Conservation (phyloP, 2,888 invertebrate species). For the Oxycera nigricornis region DNA sequence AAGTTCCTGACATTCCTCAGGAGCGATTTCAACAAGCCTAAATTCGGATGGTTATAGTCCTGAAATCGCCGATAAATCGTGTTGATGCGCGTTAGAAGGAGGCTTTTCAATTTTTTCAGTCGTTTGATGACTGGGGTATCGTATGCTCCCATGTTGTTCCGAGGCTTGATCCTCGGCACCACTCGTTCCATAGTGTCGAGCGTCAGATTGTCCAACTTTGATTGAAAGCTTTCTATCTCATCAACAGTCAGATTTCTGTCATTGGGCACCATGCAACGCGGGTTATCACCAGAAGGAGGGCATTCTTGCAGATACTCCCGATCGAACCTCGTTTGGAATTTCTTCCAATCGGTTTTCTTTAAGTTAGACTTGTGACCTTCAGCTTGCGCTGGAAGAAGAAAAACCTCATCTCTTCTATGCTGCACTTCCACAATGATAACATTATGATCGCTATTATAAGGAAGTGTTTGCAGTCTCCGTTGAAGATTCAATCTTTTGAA, state of each 20-base stretch:
- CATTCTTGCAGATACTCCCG: not conserved
- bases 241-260: not conserved
- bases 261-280: not conserved
- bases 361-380: not conserved
- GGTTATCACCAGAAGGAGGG: not conserved
- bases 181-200: not conserved
- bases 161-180: not conserved
- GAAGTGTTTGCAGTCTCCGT: not conserved
- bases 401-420: not conserved
- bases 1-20: too few relatives aligned
- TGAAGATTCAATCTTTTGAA: not conserved
- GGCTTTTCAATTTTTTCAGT: too few relatives aligned
- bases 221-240: constrained; percentile 8
- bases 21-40: not conserved
- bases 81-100: too few relatives aligned
- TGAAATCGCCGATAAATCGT: not conserved
- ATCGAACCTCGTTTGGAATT: not conserved
- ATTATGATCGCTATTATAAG: not conserved
- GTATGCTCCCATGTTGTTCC: not conserved
- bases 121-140: not conserved
- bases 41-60: not conserved
- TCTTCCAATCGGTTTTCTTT: not conserved
- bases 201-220: not conserved
- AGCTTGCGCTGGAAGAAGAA: not conserved
- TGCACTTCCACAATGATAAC: not conserved